A percentile compares a stretch with the other conserved stretches of the same genome.
These are phyloP conservation scores for Lipophrys pholis DNA, from an alignment of 2,113 vertebrate genomes.

Conservation along the genomic window DNA sequence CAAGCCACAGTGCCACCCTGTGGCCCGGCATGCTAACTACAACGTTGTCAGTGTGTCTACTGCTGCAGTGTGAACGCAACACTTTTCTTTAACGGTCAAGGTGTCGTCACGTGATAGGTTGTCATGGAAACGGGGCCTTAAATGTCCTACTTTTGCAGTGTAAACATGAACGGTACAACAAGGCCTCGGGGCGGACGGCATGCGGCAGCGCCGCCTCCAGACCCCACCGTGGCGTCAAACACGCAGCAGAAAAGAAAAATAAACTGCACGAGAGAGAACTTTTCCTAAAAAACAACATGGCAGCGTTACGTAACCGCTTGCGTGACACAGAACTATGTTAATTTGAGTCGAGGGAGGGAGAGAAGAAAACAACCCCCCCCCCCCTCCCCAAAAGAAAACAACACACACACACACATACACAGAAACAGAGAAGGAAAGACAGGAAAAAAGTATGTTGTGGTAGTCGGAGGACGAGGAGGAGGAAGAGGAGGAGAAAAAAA, in stretches of 20 bases:
- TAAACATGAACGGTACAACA: slow-evolving; percentile 35
- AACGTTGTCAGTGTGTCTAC: no score
- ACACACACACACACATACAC: slow-evolving; percentile 18
- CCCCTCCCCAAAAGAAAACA: slow-evolving; percentile 57
- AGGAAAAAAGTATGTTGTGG: slow-evolving; percentile 77
- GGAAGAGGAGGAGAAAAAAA: slow-evolving; percentile 55
- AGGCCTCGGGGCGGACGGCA: not conserved
- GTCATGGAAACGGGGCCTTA: no score
- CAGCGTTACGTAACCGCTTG: slow-evolving; percentile 71
- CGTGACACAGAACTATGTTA: slow-evolving; percentile 83
- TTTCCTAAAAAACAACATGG: slow-evolving; percentile 62
- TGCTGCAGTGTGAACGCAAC: no score
- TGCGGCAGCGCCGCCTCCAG: slow-evolving; percentile 16
- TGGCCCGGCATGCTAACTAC: no score
- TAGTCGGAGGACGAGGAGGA: slow-evolving; percentile 54
- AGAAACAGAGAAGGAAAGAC: slow-evolving; percentile 68
- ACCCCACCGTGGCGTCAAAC: no score
- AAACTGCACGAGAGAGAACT: slow-evolving; percentile 48
- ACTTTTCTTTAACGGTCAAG: no score
- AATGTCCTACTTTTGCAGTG: not conserved
- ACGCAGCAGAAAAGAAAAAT: slow-evolving; percentile 24
- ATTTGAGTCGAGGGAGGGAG: slow-evolving; percentile 77
- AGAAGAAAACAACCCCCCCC: slow-evolving; percentile 65
- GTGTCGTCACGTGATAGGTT: no score
- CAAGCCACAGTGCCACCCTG: no score